Conservation (phyloP, 2,113 vertebrate species). For the Anser cygnoides region DNA sequence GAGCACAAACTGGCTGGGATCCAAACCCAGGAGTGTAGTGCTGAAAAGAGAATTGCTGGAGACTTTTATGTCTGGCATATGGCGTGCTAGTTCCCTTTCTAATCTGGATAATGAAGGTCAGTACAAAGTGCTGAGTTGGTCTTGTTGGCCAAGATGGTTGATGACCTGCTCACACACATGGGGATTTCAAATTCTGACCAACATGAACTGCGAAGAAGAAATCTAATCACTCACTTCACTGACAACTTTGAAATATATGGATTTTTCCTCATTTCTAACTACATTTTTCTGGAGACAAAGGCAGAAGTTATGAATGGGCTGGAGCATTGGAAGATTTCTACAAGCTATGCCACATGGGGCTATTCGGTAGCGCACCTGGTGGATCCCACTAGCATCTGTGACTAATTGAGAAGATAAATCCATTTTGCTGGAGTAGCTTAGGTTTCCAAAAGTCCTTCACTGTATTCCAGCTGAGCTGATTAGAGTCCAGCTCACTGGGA, state of each 20-base stretch:
- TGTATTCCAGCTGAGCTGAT: conserved; percentile 65
- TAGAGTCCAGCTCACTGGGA: conserved; percentile 69
- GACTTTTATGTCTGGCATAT: conserved; percentile 63
- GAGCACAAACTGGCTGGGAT: conserved; percentile 58
- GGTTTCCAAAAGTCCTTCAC: conserved; percentile 60
- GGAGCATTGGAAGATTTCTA: neutral
- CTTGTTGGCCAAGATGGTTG: conserved; percentile 43
- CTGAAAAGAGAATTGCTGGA: conserved; percentile 57
- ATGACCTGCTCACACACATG: neutral
- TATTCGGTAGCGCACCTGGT: conserved; percentile 36
- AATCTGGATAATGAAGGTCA: conserved; percentile 60
- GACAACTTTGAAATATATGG: neutral
- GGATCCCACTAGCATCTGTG: conserved; percentile 54
- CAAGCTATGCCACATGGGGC: neutral
- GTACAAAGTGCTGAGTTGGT: conserved; percentile 40
- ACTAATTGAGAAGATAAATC: conserved; percentile 68
- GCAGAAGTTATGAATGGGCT: neutral
- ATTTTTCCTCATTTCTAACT: conserved; percentile 10
- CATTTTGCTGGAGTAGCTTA: conserved; percentile 58
- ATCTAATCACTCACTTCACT: neutral
- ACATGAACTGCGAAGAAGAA: neutral
- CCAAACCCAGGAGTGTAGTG: conserved; percentile 56
- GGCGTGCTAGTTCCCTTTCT: conserved; percentile 55
- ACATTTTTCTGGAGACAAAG: neutral
- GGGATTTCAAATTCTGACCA: conserved; percentile 8